A percentile compares a stretch with the other conserved stretches of the same genome.
Evolutionary conservation across 2,113 vertebrate genomes (phyloP).

Genomic region (Nipponia nippon): DNA sequence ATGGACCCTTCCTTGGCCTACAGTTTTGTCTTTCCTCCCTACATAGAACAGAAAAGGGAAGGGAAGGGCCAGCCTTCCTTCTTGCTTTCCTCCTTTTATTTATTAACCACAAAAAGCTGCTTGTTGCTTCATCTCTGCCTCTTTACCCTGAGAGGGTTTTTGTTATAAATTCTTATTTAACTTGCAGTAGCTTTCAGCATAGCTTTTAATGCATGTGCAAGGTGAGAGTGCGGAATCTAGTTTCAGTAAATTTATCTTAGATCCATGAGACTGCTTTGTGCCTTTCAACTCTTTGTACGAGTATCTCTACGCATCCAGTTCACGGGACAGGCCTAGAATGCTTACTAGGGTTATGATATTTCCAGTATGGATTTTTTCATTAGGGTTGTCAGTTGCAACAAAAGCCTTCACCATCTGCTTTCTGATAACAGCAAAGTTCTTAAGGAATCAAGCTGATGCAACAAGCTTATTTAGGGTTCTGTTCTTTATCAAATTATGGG

Average conservation of each 20-base stretch:
- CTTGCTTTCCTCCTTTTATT: background rate
- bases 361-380: background rate
- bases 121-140: background rate
- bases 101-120: background rate
- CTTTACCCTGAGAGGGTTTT: background rate
- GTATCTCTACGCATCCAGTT: background rate
- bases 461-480: background rate
- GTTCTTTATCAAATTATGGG: background rate
- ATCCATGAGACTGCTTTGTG: background rate
- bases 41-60: background rate
- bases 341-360: background rate
- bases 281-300: background rate
- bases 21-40: background rate
- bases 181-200: background rate
- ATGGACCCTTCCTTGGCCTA: background rate
- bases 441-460: background rate
- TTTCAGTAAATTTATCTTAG: background rate
- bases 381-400: background rate
- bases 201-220: background rate
- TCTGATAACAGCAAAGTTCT: background rate
- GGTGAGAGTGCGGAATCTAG: background rate
- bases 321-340: background rate
- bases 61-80: background rate
- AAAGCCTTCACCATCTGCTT: background rate
- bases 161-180: background rate